phyloP scores from a whole-genome alignment of 2,888 invertebrate genomes.

The Noctua fimbriata region DNA sequence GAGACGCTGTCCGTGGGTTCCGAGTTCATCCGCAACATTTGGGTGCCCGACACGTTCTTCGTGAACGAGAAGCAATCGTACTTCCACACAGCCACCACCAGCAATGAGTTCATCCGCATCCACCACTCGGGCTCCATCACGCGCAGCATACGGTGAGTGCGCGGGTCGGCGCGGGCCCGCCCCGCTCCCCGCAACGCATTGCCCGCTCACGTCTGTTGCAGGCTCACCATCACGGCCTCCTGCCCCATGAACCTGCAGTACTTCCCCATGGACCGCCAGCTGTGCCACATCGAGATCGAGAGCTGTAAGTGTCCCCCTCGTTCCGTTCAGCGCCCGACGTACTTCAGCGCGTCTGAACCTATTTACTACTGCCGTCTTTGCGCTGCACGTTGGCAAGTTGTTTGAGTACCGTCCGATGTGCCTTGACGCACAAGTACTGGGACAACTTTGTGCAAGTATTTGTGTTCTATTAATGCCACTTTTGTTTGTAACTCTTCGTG shows the following conservation, averaged over 20 bases:
- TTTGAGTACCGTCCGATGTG: slow-evolving; percentile 27
- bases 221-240: slow-evolving; percentile 97
- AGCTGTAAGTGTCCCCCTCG: slow-evolving; percentile 95
- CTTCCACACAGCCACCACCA: slow-evolving; percentile 99
- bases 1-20: slow-evolving; percentile 97
- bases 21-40: slow-evolving; percentile 98
- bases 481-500: slow-evolving; percentile 53
- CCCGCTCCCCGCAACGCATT: slow-evolving; percentile 8
- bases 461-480: slow-evolving; percentile 44
- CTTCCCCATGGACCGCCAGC: slow-evolving; percentile 98
- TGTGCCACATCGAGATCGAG: slow-evolving; percentile 98
- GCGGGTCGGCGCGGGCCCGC: background rate
- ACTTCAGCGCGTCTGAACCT: slow-evolving; percentile 46
- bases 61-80: slow-evolving; percentile 99
- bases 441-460: slow-evolving; percentile 34
- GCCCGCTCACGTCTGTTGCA: slow-evolving; percentile 83
- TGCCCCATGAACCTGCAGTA: slow-evolving; percentile 98
- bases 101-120: slow-evolving; percentile 99
- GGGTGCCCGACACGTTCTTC: slow-evolving; percentile 99
- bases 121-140: slow-evolving; percentile 97
- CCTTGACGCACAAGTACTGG: slow-evolving; percentile 33
- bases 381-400: slow-evolving; percentile 44
- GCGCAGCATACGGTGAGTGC: slow-evolving; percentile 95
- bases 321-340: slow-evolving; percentile 38
- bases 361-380: slow-evolving; percentile 24